Evolutionary conservation across 2,797 vertebrate species (phyloP).

Genomic region (Acridotheres tristis): DNA sequence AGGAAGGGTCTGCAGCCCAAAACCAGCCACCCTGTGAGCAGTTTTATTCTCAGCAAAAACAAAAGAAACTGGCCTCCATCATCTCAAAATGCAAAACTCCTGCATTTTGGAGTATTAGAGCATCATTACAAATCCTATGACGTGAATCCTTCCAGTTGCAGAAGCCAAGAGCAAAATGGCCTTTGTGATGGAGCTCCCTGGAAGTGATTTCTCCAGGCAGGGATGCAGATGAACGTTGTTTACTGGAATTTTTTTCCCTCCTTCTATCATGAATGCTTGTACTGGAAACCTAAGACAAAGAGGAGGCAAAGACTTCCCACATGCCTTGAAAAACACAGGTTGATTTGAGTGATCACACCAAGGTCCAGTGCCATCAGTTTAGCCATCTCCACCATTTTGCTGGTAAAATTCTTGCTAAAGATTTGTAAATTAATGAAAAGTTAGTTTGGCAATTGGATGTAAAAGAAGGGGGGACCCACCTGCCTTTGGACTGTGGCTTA

Average conservation of each 20-base stretch:
- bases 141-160: neutral
- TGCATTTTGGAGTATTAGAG: neutral
- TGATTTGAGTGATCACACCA: neutral
- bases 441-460: neutral
- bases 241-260: neutral
- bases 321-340: neutral
- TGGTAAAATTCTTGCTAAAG: neutral
- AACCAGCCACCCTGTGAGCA: neutral
- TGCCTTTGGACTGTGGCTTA: neutral
- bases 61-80: neutral
- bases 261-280: neutral
- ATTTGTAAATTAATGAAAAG: neutral
- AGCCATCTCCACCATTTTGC: neutral
- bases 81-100: neutral
- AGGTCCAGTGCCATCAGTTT: neutral
- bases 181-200: neutral
- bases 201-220: neutral
- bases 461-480: neutral
- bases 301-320: neutral
- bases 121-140: neutral
- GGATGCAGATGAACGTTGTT: accelerated
- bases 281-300: neutral
- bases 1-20: neutral
- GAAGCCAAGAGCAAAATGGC: neutral
- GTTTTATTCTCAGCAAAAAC: neutral